phyloP scores from a whole-genome alignment of 2,113 vertebrate species.

The Zonotrichia leucophrys region DNA sequence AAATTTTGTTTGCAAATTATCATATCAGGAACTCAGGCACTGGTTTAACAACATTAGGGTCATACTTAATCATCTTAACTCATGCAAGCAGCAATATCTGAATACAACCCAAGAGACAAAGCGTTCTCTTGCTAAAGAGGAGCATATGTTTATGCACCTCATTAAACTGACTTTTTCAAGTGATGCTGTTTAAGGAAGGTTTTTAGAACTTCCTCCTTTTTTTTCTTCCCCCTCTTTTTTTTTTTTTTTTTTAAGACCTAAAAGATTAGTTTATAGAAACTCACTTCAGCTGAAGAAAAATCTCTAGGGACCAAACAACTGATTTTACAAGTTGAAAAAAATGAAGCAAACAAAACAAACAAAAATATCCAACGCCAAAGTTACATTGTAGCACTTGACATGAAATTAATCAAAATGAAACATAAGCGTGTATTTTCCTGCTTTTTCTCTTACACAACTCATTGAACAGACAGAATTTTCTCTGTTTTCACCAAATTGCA shows the following conservation, averaged over 20 bases:
- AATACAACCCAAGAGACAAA: neutral
- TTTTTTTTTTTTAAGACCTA: neutral
- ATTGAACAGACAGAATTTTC: neutral
- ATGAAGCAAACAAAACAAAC: neutral
- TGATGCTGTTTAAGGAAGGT: neutral
- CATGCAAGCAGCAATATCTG: neutral
- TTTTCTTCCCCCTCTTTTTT: neutral
- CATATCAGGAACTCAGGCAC: neutral
- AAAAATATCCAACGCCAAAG: neutral
- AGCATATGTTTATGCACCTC: neutral
- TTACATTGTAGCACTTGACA: neutral
- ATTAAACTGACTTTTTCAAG: neutral
- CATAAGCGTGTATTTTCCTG: rapidly evolving
- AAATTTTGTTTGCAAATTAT: constrained; percentile 8
- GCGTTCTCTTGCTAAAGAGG: neutral
- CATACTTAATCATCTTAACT: neutral
- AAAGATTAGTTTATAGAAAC: neutral
- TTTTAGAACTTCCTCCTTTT: neutral
- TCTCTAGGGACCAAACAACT: neutral
- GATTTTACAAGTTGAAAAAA: neutral
- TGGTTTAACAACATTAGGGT: constrained; percentile 1
- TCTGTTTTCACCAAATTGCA: neutral
- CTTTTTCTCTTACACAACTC: neutral
- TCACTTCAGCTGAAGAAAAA: neutral
- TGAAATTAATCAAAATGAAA: neutral